Percentiles rank a stretch among this genome's conserved stretches.
phyloP scores from a whole-genome alignment of 2,113 vertebrate genomes.

The Progne subis region DNA sequence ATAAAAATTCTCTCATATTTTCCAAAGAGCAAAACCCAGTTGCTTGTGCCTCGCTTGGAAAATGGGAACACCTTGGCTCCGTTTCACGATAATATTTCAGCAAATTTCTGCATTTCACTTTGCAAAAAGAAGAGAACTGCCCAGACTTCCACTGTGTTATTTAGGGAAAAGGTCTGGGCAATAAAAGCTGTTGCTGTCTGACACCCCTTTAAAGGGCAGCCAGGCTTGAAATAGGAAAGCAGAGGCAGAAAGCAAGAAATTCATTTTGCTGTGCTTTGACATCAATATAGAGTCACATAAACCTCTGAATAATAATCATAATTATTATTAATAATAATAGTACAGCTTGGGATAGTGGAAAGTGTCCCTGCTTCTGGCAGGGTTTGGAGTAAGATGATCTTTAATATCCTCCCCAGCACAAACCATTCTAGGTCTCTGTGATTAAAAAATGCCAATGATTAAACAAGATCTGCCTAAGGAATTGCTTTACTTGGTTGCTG shows the following conservation, averaged over 20 bases:
- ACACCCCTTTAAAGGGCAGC: constrained; percentile 4
- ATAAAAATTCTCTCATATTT: constrained; percentile 62
- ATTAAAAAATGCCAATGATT: neutral
- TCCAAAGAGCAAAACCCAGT: constrained; percentile 51
- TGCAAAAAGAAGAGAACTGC: constrained; percentile 10
- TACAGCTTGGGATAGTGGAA: neutral
- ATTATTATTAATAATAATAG: neutral
- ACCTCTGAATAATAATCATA: neutral
- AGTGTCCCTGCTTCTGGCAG: neutral
- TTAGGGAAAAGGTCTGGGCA: constrained; percentile 8
- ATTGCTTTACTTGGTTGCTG: neutral
- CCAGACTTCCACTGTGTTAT: constrained; percentile 6
- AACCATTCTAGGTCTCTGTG: neutral
- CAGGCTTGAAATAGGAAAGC: neutral
- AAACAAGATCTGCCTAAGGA: neutral
- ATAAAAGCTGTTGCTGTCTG: constrained; percentile 16
- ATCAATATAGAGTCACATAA: neutral
- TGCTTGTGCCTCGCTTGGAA: constrained; percentile 24
- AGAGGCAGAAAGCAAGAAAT: neutral
- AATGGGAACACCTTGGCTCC: constrained; percentile 32
- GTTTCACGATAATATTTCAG: constrained; percentile 27
- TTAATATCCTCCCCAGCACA: neutral
- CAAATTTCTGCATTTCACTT: constrained; percentile 26
- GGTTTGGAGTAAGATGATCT: neutral
- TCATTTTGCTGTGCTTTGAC: neutral